Evolutionary conservation across 2,888 invertebrate species (phyloP).

Genomic region (Globia sparganii): DNA sequence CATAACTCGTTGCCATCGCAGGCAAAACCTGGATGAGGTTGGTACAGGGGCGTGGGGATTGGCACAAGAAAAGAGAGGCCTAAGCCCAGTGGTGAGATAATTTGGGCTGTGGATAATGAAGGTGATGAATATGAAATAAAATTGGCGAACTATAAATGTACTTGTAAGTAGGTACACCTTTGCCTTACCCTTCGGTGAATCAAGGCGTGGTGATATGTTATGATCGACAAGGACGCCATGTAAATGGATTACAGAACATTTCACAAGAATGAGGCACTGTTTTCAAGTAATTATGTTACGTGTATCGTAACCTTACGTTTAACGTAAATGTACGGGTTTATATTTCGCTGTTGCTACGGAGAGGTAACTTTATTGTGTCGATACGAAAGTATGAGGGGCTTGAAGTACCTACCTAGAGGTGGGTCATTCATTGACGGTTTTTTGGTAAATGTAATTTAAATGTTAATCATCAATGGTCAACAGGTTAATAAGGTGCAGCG

Average conservation of each 20-base stretch:
- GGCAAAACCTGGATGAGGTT: too few relatives aligned
- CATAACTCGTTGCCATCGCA: background rate
- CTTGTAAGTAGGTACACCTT: background rate
- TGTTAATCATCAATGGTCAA: too few relatives aligned
- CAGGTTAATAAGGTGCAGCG: too few relatives aligned
- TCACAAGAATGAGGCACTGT: slow-evolving; percentile 27
- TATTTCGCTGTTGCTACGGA: slow-evolving; percentile 11
- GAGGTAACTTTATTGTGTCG: background rate
- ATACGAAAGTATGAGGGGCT: background rate
- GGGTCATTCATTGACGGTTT: too few relatives aligned
- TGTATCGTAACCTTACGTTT: background rate
- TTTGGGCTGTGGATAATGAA: too few relatives aligned
- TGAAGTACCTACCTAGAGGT: too few relatives aligned
- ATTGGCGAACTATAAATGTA: background rate
- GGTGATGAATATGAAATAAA: too few relatives aligned
- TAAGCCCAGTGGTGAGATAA: too few relatives aligned
- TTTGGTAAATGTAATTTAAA: too few relatives aligned
- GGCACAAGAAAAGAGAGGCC: too few relatives aligned
- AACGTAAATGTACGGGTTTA: background rate
- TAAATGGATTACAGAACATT: slow-evolving; percentile 25
- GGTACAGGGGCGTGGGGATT: too few relatives aligned
- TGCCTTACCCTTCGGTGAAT: background rate
- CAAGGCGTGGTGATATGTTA: background rate
- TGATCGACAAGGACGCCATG: slow-evolving; percentile 19
- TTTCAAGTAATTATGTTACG: slow-evolving; percentile 24